These are phyloP conservation scores for Celastrina argiolus DNA, from an alignment of 2,888 invertebrate genomes.

Conservation along the genomic window DNA sequence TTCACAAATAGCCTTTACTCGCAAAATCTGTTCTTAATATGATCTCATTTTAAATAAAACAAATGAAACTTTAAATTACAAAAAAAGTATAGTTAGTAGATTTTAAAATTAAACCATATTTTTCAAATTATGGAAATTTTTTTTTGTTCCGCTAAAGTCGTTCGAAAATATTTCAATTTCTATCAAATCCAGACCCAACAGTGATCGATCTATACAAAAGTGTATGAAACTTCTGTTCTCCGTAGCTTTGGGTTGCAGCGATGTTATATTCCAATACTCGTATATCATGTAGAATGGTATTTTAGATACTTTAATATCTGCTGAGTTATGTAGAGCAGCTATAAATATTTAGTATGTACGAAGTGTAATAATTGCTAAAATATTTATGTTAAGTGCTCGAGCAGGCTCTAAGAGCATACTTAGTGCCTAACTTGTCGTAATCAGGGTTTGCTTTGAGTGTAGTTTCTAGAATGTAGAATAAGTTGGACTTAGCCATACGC, in stretches of 20 bases:
- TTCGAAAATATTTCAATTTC: neutral
- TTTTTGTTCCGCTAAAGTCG: too few relatives aligned
- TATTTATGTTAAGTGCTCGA: slow-evolving; percentile 1
- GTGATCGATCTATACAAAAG: neutral
- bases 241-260: neutral
- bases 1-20: too few relatives aligned
- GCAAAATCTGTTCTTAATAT: too few relatives aligned
- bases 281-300: neutral
- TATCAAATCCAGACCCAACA: neutral
- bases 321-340: neutral
- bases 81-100: too few relatives aligned
- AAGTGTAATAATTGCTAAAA: neutral
- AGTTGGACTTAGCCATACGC: too few relatives aligned
- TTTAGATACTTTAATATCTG: neutral
- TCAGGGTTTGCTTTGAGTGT: slow-evolving; percentile 8
- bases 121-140: neutral
- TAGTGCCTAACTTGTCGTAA: neutral
- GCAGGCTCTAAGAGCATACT: neutral
- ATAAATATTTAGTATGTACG: neutral
- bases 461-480: neutral
- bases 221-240: neutral
- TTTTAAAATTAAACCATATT: too few relatives aligned
- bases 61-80: too few relatives aligned
- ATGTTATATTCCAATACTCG: neutral
- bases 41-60: too few relatives aligned